phyloP scores from a whole-genome alignment of 2,888 invertebrate species.

The Drosophila setosimentum region DNA sequence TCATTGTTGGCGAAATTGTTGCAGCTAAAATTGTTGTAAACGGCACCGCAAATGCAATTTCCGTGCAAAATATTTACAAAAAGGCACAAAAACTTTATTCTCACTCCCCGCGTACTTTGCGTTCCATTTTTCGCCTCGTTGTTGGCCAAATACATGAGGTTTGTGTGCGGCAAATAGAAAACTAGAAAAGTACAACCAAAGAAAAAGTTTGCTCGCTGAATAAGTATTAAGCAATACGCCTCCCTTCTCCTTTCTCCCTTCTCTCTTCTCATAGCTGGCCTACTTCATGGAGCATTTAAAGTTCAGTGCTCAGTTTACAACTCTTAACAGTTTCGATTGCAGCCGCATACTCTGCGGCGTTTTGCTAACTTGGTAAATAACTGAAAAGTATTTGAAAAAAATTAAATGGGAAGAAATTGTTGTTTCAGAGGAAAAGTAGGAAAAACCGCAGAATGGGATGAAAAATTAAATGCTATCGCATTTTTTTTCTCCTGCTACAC shows the following conservation, averaged over 20 bases:
- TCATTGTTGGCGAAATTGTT: constrained; percentile 32
- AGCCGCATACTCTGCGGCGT: constrained; percentile 47
- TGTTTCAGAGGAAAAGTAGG: constrained; percentile 4
- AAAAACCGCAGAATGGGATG: constrained; percentile 5
- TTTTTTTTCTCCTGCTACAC: constrained; percentile 7
- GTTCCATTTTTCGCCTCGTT: constrained; percentile 2
- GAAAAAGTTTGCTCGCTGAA: constrained; percentile 30
- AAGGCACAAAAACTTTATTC: constrained; percentile 56
- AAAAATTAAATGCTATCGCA: constrained; percentile 40
- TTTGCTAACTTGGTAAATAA: constrained; percentile 54
- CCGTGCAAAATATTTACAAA: constrained; percentile 70
- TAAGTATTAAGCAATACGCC: constrained; percentile 29
- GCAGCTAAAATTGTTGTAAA: constrained; percentile 42
- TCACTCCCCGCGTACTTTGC: constrained; percentile 2
- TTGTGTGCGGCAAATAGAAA: constrained; percentile 28
- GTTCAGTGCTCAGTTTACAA: constrained; percentile 35
- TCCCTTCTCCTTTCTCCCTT: not conserved
- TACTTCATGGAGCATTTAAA: constrained; percentile 37
- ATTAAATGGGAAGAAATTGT: constrained; percentile 13
- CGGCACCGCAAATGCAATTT: constrained; percentile 71
- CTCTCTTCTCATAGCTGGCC: not conserved
- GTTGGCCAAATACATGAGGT: constrained; percentile 28
- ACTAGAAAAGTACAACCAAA: constrained; percentile 5
- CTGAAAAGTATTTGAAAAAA: constrained; percentile 28
- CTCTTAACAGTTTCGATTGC: constrained; percentile 35